Percentiles rank a stretch among this genome's conserved stretches.
phyloP scores from a whole-genome alignment of 2,113 vertebrate genomes.

The Cephalophus harveyi region DNA sequence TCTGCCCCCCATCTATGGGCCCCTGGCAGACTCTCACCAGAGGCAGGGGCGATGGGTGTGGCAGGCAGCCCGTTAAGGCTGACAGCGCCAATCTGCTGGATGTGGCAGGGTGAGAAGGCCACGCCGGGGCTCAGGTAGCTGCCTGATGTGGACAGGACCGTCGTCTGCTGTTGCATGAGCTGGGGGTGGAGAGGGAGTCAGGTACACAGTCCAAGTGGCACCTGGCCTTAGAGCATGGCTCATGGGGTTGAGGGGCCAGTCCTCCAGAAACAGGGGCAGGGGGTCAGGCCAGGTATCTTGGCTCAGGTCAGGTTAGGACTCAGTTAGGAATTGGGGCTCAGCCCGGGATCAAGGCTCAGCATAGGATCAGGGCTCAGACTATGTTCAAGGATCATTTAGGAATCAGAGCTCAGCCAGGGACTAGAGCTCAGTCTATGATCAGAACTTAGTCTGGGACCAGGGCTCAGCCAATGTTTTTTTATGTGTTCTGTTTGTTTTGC shows the following conservation, averaged over 20 bases:
- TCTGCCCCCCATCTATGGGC: neutral
- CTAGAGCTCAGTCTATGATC: neutral
- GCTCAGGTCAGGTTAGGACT: neutral
- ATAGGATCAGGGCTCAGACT: neutral
- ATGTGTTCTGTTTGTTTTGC: neutral
- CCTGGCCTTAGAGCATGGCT: neutral
- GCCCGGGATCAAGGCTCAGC: neutral
- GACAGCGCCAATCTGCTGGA: slow-evolving; percentile 98
- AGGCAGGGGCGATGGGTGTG: slow-evolving; percentile 88
- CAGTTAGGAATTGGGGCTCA: neutral
- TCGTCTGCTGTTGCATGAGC: slow-evolving; percentile 99
- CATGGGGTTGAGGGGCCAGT: neutral
- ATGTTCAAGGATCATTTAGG: neutral
- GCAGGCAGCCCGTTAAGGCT: slow-evolving; percentile 95
- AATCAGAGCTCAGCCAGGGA: neutral
- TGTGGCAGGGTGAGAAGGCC: slow-evolving; percentile 94
- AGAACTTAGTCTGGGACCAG: neutral
- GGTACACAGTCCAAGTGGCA: neutral
- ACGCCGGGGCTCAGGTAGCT: slow-evolving; percentile 95
- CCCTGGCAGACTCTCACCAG: slow-evolving; percentile 84
- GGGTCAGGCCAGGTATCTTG: neutral
- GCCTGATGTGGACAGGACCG: slow-evolving; percentile 94
- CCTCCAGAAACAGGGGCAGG: neutral
- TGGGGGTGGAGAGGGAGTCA: slow-evolving; percentile 67
- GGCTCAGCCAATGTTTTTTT: neutral